phyloP scores from a whole-genome alignment of 2,113 vertebrate genomes.

The Antennarius striatus region DNA sequence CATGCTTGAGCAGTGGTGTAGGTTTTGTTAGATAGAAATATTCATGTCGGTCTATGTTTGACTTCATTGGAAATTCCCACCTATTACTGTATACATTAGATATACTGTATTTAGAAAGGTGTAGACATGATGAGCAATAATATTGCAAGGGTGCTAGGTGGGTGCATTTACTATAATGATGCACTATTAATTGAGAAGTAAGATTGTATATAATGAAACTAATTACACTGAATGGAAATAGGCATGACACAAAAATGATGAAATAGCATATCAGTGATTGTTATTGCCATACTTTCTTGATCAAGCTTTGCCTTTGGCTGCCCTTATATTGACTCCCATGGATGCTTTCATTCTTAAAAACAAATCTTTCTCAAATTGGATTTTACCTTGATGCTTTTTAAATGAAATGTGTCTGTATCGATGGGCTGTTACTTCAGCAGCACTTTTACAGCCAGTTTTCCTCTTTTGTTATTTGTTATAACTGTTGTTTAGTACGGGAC shows the following conservation, averaged over 20 bases:
- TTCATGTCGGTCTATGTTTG: too few species aligned
- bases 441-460: constrained; percentile 32
- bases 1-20: too few species aligned
- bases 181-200: too few species aligned
- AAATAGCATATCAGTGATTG: constrained; percentile 11
- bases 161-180: too few species aligned
- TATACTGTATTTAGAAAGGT: too few species aligned
- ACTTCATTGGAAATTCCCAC: too few species aligned
- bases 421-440: constrained; percentile 31
- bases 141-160: too few species aligned
- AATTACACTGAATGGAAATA: constrained; percentile 5
- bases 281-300: constrained; percentile 21
- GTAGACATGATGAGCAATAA: too few species aligned
- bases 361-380: constrained; percentile 56
- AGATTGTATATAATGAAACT: not conserved
- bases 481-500: constrained; percentile 38
- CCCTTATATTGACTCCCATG: constrained; percentile 40
- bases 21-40: too few species aligned
- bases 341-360: constrained; percentile 53
- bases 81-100: too few species aligned
- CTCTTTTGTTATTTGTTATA: constrained; percentile 39
- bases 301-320: constrained; percentile 39
- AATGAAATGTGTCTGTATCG: constrained; percentile 38
- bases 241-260: constrained; percentile 18
- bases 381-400: constrained; percentile 49